Evolutionary conservation across 2,113 vertebrate genomes (phyloP), one percentile per base, ranked within the genome.

Genomic region (Hoplias malabaricus): DNA sequence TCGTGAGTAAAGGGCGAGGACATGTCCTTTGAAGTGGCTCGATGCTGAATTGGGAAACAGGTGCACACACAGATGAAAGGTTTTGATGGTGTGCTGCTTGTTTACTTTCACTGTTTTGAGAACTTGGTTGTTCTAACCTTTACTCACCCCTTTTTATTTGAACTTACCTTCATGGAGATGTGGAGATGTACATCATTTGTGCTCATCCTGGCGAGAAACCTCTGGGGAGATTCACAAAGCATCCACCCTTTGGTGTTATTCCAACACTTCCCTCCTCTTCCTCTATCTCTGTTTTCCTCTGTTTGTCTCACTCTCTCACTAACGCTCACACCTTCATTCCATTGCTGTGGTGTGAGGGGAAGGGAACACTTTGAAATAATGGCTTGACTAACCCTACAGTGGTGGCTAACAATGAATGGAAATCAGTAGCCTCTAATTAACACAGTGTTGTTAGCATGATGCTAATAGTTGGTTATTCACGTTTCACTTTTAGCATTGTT

Each of bases 41-140:
- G 66, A 25, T 42, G 14, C 67, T 54, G 48, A 54, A 21, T 65
- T 25, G 66, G 80, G 57, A 82, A 82, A 69, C 75, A 78, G 80
- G 69, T 82, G 80, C n/a, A 73, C 40, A 72, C 62, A 78, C 63
- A 69, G 50, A 69, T 63, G 25, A 11, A 21, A 21, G 9, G 61
- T 21, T 66, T 71, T 67, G 40, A 48, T 73, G 48, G 4, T 73
- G 34, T 7, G 59, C 23, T 36, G 34, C 27, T 53, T 29, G 36
- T 56, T 62, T 66, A 34, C 57, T 75, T 31, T 56, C 46, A 27
- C 21, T 42, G 38, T 10, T 8, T 29, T 38, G 14, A 38, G 40
- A 33, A 40, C 46, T 5, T 13, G 36, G 36, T 34, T 7, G 5
- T 70, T 43, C n/a, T 36, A 69, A 33, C 43, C 67, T 21, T 36